These are phyloP conservation scores for Tichodroma muraria DNA, from an alignment of 2,113 vertebrate genomes.

Conservation along the genomic window DNA sequence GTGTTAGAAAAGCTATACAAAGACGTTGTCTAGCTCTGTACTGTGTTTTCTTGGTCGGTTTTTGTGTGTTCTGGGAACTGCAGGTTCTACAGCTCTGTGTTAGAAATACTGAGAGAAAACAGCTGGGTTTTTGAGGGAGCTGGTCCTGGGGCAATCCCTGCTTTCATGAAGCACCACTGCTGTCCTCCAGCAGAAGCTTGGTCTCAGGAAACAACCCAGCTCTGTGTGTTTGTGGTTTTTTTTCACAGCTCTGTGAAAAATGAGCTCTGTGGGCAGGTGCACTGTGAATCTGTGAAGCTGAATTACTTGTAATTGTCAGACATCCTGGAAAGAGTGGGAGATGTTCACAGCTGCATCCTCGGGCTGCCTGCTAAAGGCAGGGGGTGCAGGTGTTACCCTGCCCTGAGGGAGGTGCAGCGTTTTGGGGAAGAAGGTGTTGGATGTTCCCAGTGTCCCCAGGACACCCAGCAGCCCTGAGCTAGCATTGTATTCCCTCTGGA, in stretches of 20 bases:
- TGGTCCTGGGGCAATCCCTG: no score
- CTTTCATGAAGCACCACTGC: no score
- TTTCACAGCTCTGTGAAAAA: fast-evolving
- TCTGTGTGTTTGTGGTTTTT: no score
- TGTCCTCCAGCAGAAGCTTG: no score
- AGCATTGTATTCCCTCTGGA: not conserved
- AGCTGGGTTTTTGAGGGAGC: not conserved
- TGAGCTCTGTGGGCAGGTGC: fast-evolving
- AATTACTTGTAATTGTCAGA: not conserved
- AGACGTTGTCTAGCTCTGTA: fast-evolving
- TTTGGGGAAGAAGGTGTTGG: not conserved
- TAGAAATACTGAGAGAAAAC: not conserved
- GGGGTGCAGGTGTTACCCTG: fast-evolving
- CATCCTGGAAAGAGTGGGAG: not conserved
- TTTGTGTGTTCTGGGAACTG: not conserved
- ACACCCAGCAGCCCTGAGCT: not conserved
- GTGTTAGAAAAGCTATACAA: fast-evolving
- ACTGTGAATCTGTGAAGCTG: not conserved
- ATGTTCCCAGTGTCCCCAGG: not conserved
- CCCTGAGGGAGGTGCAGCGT: not conserved
- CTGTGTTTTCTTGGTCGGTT: fast-evolving
- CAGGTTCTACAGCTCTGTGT: fast-evolving
- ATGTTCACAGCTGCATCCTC: not conserved
- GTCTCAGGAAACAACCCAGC: not conserved
- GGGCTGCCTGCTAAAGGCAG: not conserved